Conservation (phyloP, 2,797 vertebrate genomes). For the Sorex maritimensis region DNA sequence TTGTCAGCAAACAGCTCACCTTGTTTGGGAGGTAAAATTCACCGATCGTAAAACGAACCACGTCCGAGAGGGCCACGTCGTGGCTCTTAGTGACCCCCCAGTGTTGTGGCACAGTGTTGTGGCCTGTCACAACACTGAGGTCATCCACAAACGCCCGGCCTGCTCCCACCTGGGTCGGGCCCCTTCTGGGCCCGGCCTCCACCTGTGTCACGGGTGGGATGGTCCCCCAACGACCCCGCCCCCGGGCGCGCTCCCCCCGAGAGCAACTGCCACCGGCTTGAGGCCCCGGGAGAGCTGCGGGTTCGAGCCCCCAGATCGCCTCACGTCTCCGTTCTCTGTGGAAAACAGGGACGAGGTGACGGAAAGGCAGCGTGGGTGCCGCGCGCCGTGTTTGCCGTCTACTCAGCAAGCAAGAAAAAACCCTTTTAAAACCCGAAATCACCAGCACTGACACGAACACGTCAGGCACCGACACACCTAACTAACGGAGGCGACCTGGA, state of each 20-base stretch:
- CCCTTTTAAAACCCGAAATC: background rate
- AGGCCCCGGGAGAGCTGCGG: conserved; percentile 17
- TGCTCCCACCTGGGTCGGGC: background rate
- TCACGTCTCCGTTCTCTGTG: conserved; percentile 33
- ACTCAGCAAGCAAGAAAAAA: background rate
- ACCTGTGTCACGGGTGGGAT: background rate
- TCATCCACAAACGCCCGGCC: background rate
- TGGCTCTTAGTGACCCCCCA: background rate
- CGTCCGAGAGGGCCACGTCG: background rate
- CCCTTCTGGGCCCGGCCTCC: background rate
- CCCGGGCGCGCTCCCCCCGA: background rate
- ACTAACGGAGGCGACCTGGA: conserved; percentile 7
- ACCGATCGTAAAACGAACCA: background rate
- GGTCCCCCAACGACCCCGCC: background rate
- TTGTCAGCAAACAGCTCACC: background rate
- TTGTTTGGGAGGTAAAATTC: background rate
- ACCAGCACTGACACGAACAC: background rate
- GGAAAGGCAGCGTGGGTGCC: background rate
- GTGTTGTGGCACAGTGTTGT: too few relatives aligned
- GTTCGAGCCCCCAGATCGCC: conserved; percentile 58
- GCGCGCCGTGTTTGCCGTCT: background rate
- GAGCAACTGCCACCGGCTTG: too few relatives aligned
- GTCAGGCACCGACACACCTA: conserved; percentile 3
- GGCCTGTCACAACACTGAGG: background rate
- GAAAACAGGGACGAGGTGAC: background rate